Conservation (phyloP, 2,113 vertebrate species). For the Eretmochelys imbricata region DNA sequence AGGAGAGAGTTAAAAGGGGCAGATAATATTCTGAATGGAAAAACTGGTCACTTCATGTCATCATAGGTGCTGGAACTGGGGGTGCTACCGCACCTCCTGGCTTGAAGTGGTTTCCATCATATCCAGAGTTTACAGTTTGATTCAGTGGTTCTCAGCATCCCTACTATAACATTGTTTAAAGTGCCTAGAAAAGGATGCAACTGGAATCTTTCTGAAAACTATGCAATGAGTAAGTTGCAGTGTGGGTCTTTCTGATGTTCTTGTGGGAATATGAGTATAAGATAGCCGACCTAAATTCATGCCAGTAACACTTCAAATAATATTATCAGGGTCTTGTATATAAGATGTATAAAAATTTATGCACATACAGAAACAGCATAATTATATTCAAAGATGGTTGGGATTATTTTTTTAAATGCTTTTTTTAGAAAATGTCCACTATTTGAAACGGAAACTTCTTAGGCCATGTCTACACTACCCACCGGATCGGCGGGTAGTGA, state of each 20-base stretch:
- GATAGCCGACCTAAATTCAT: not conserved
- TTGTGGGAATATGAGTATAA: not conserved
- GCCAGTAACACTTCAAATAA: not conserved
- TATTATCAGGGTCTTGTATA: accelerated
- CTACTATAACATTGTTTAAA: not conserved
- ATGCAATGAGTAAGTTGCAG: slow-evolving; percentile 7
- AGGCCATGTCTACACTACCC: too few relatives aligned
- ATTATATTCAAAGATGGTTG: not conserved
- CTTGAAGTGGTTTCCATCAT: too few relatives aligned
- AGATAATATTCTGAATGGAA: not conserved
- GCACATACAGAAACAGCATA: not conserved
- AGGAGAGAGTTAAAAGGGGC: not conserved
- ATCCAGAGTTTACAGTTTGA: too few relatives aligned
- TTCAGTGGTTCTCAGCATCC: too few relatives aligned
- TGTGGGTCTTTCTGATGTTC: not conserved
- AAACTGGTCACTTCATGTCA: not conserved
- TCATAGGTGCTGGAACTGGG: too few relatives aligned
- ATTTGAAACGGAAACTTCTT: too few relatives aligned
- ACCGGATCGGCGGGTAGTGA: too few relatives aligned
- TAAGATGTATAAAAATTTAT: not conserved
- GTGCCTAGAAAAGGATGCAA: not conserved
- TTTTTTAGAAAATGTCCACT: too few relatives aligned
- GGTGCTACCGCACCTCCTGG: too few relatives aligned
- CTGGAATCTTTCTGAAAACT: slow-evolving; percentile 23
- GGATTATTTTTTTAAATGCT: too few relatives aligned